These are phyloP conservation scores for Drosophila bifasciata DNA, from an alignment of 1,140 invertebrate species.

Conservation along the genomic window DNA sequence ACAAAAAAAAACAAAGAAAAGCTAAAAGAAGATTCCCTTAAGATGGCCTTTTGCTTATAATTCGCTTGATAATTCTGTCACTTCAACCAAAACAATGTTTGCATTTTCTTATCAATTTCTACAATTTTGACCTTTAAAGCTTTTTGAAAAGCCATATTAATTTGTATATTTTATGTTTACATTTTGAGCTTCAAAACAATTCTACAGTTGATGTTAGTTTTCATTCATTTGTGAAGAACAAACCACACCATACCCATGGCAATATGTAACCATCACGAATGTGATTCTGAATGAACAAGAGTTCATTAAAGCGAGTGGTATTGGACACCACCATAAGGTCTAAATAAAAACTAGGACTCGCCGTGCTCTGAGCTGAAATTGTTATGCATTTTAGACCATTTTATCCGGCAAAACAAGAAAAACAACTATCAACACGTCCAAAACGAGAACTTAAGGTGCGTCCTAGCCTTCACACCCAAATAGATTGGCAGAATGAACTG, in stretches of 20 bases:
- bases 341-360: slow-evolving; percentile 18
- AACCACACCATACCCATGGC: slow-evolving; percentile 15
- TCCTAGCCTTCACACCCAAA: too few relatives aligned
- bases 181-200: slow-evolving; percentile 14
- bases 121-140: slow-evolving; percentile 73
- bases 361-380: slow-evolving; percentile 28
- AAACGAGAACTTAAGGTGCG: slow-evolving; percentile 1
- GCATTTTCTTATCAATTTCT: slow-evolving; percentile 51
- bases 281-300: slow-evolving; percentile 14
- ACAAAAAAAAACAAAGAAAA: not conserved
- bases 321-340: slow-evolving; percentile 13
- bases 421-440: slow-evolving; percentile 38
- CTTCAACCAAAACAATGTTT: slow-evolving; percentile 13
- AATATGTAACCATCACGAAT: slow-evolving; percentile 16
- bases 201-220: slow-evolving; percentile 7
- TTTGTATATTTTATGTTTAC: slow-evolving; percentile 45
- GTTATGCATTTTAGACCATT: slow-evolving; percentile 34
- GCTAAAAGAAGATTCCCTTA: slow-evolving; percentile 6
- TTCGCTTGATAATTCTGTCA: slow-evolving; percentile 15
- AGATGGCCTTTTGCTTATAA: slow-evolving; percentile 22
- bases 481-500: too few relatives aligned
- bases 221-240: slow-evolving; percentile 3
- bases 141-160: slow-evolving; percentile 80
- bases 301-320: too few relatives aligned
- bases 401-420: slow-evolving; percentile 14